A percentile compares a stretch with the other conserved stretches of the same genome.
These are phyloP conservation scores for Scelioninae gen. 2 DNA, from an alignment of 2,888 invertebrate species.

Conservation along the genomic window DNA sequence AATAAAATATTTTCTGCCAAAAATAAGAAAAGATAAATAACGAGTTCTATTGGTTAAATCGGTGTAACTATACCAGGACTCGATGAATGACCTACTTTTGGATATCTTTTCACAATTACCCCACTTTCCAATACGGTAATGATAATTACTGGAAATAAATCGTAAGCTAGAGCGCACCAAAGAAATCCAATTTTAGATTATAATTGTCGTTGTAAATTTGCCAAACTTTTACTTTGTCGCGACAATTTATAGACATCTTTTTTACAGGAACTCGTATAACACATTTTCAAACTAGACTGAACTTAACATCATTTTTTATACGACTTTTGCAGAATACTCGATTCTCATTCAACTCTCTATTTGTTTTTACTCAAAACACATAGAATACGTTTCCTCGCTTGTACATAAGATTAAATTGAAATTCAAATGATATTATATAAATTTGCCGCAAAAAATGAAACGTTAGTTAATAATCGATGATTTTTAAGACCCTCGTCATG, in stretches of 20 bases:
- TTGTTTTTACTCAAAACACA: conserved; percentile 1
- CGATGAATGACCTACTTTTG: conserved; percentile 17
- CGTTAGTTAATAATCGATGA: conserved; percentile 12
- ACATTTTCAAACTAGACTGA: conserved; percentile 18
- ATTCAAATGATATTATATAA: conserved; percentile 26
- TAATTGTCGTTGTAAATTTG: conserved; percentile 17
- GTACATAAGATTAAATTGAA: conserved; percentile 41
- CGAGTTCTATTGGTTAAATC: conserved; percentile 9
- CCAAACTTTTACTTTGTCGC: conserved; percentile 10
- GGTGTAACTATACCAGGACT: conserved; percentile 16
- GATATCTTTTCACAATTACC: conserved; percentile 19
- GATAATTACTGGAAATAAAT: conserved; percentile 25
- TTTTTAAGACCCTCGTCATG: conserved; percentile 14
- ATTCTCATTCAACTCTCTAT: neutral
- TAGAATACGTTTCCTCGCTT: conserved; percentile 31
- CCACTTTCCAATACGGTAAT: conserved; percentile 13
- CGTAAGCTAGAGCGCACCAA: conserved; percentile 38
- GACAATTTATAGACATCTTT: conserved; percentile 7
- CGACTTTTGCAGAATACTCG: conserved; percentile 10
- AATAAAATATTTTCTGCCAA: neutral
- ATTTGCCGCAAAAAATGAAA: conserved; percentile 19
- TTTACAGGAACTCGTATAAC: conserved; percentile 12
- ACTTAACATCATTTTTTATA: conserved; percentile 26
- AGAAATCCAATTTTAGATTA: conserved; percentile 33
- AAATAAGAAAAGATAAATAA: neutral